A percentile compares a stretch with the other conserved stretches of the same genome.
phyloP scores from a whole-genome alignment of 2,113 vertebrate genomes.

The Eonycteris spelaea region DNA sequence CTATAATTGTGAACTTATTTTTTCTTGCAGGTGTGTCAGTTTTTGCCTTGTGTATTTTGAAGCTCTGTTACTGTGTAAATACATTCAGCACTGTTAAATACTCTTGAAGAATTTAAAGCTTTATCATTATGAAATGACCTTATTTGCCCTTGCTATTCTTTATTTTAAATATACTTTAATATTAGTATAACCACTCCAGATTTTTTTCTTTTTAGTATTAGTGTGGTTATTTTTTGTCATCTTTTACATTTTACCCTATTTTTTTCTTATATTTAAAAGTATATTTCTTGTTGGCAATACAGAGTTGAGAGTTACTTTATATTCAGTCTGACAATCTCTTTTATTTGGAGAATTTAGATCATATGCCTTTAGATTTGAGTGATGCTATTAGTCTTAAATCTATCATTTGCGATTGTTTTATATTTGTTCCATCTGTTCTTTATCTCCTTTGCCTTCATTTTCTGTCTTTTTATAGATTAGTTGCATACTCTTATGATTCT shows the following conservation, averaged over 20 bases:
- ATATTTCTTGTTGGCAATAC: not conserved
- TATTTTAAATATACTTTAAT: not conserved
- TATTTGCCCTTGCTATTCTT: not conserved
- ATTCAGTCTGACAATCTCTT: not conserved
- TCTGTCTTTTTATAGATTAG: conserved; percentile 6
- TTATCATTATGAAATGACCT: not conserved
- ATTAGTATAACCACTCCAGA: not conserved
- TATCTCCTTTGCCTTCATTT: not conserved
- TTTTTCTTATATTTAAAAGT: not conserved
- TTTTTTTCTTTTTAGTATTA: not conserved
- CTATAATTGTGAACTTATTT: not conserved
- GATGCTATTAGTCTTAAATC: not conserved
- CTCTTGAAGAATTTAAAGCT: not conserved
- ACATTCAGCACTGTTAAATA: not conserved
- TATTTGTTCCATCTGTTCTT: not conserved
- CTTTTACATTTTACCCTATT: not conserved
- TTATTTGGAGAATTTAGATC: not conserved
- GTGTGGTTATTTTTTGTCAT: not conserved
- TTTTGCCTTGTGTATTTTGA: not conserved
- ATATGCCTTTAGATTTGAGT: not conserved
- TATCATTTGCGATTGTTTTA: not conserved
- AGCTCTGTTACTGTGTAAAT: not conserved
- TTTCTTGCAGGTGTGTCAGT: not conserved
- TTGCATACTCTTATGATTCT: not conserved
- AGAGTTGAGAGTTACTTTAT: not conserved